A percentile compares a stretch with the other conserved stretches of the same genome.
Conservation (phyloP, 2,797 vertebrate genomes). For the Cryptoblepharus egeriae region DNA sequence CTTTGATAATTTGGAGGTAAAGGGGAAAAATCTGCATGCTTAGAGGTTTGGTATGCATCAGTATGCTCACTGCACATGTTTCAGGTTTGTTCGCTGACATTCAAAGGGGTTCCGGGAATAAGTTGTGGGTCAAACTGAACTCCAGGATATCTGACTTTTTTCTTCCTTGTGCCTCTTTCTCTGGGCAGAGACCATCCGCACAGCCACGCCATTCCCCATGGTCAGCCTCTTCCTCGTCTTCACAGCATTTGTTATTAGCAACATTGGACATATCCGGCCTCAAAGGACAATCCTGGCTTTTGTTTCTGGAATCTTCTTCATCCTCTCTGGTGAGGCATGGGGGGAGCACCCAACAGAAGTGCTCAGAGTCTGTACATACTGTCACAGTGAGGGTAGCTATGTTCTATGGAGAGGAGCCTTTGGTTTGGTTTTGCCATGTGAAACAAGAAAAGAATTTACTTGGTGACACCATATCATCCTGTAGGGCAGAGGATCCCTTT, state of each 20-base stretch:
- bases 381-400: background rate
- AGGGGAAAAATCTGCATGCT: background rate
- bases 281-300: slow-evolving; percentile 95
- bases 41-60: background rate
- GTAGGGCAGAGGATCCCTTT: background rate
- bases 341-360: background rate
- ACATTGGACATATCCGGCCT: slow-evolving; percentile 94
- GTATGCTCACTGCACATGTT: background rate
- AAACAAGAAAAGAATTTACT: background rate
- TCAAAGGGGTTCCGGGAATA: background rate
- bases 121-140: background rate
- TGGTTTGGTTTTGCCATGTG: too few species aligned
- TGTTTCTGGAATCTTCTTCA: slow-evolving; percentile 95
- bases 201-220: slow-evolving; percentile 93
- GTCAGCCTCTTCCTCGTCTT: slow-evolving; percentile 93
- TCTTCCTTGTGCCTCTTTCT: background rate
- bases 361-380: background rate
- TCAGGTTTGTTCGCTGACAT: background rate
- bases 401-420: background rate
- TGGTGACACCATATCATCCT: too few species aligned
- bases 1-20: background rate
- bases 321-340: slow-evolving; percentile 86
- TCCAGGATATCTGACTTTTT: background rate
- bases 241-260: slow-evolving; percentile 95
- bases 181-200: slow-evolving; percentile 87